These are phyloP conservation scores for Pangasius macronema DNA, from an alignment of 2,797 vertebrate species.

Conservation along the genomic window DNA sequence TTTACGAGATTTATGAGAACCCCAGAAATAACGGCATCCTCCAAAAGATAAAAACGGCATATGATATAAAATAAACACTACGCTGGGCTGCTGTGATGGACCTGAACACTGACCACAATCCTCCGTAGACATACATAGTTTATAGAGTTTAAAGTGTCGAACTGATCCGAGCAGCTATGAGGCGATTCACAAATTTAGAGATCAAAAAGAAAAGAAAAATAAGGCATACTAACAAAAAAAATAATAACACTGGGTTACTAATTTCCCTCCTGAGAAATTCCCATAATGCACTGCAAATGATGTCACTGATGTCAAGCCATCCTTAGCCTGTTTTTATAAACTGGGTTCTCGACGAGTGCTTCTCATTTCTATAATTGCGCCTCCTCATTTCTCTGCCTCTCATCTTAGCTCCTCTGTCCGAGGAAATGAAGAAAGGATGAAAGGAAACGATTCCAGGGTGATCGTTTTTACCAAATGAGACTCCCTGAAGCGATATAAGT, in stretches of 20 bases:
- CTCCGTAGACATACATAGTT: not conserved
- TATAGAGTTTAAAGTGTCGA: not conserved
- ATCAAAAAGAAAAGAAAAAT: not conserved
- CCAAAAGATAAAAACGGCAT: not conserved
- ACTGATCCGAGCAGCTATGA: not conserved
- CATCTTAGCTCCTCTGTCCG: not conserved
- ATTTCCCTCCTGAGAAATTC: not conserved
- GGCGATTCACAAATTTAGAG: not conserved
- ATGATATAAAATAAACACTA: not conserved
- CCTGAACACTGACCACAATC: not conserved
- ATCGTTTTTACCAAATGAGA: not conserved
- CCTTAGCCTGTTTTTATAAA: not conserved
- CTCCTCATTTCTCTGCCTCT: not conserved
- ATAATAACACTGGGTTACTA: not conserved
- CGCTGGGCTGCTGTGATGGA: not conserved
- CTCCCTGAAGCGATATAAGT: not conserved
- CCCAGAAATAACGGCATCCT: not conserved
- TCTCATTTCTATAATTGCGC: not conserved
- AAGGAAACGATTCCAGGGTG: not conserved
- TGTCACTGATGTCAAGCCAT: not conserved
- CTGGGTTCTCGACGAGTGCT: not conserved
- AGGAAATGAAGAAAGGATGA: not conserved
- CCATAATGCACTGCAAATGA: not conserved
- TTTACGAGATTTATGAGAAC: not conserved
- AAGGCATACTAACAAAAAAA: not conserved